Evolutionary conservation across 92 coral and sea anemone genomes (phyloP).

Genomic region (Epizoanthus illoricatus): DNA sequence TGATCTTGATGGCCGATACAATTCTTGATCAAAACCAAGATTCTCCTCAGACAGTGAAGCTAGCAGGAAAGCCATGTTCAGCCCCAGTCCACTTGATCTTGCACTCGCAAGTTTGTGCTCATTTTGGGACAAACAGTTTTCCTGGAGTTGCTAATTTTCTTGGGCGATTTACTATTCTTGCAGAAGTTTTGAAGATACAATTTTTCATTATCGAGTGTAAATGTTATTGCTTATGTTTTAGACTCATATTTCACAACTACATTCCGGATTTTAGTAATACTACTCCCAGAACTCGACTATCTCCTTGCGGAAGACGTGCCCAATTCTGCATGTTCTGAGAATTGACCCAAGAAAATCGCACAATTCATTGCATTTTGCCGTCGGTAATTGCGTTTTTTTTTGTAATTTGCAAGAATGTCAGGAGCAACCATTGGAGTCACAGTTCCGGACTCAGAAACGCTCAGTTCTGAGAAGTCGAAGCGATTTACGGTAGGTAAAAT

Average conservation of each 20-base stretch:
- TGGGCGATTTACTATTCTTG: background rate
- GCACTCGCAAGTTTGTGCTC: slow-evolving; percentile 23
- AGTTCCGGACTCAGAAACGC: slow-evolving; percentile 98
- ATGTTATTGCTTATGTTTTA: background rate
- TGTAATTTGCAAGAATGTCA: slow-evolving; percentile 43
- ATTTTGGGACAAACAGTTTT: slow-evolving; percentile 36
- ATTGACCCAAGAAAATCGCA: slow-evolving; percentile 9
- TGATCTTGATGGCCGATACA: background rate
- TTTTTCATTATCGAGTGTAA: background rate
- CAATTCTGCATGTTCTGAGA: slow-evolving; percentile 21
- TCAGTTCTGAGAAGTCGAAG: slow-evolving; percentile 98
- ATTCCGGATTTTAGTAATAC: background rate
- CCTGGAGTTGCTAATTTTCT: slow-evolving; percentile 3
- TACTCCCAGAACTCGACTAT: slow-evolving; percentile 6
- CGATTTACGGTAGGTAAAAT: slow-evolving; percentile 92
- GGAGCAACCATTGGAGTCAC: slow-evolving; percentile 75
- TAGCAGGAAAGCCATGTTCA: slow-evolving; percentile 11
- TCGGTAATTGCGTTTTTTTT: slow-evolving; percentile 18
- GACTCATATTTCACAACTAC: background rate
- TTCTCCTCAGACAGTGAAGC: background rate
- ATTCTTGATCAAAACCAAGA: background rate
- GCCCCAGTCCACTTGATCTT: slow-evolving; percentile 44
- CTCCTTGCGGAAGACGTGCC: slow-evolving; percentile 19
- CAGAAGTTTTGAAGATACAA: background rate
- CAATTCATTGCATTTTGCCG: slow-evolving; percentile 5